Percentiles rank a stretch among this genome's conserved stretches.
phyloP scores from a whole-genome alignment of 2,113 vertebrate species.

The Oryzias javanicus region DNA sequence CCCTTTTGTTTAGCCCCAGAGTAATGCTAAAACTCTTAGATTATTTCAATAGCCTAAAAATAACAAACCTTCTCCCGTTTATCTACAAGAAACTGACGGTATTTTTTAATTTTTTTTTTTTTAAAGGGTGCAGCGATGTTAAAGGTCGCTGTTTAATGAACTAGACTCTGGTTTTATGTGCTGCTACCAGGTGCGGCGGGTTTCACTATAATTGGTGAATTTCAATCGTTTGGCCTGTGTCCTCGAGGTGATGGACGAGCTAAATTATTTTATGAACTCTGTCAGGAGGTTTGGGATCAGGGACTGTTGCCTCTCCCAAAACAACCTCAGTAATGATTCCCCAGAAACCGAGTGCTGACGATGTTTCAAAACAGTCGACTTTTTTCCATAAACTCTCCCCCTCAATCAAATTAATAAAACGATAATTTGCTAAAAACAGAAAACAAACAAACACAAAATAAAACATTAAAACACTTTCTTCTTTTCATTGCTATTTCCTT shows the following conservation, averaged over 20 bases:
- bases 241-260: slow-evolving; percentile 12
- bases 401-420: no score
- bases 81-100: slow-evolving; percentile 27
- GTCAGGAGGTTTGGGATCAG: slow-evolving; percentile 11
- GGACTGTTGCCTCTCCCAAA: slow-evolving; percentile 5
- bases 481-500: no score
- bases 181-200: slow-evolving; percentile 32
- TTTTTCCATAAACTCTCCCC: no score
- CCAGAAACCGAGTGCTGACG: no score
- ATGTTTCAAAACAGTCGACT: no score
- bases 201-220: slow-evolving; percentile 40
- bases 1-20: no score
- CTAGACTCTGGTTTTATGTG: slow-evolving; percentile 45
- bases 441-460: no score
- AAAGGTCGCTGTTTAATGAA: slow-evolving; percentile 64
- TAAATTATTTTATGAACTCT: slow-evolving; percentile 31
- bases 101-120: no score
- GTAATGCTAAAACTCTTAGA: no score
- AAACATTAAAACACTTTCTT: no score
- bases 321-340: no score
- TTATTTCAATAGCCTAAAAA: slow-evolving; percentile 19
- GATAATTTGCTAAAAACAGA: no score
- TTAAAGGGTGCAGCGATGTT: slow-evolving; percentile 18
- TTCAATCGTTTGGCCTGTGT: slow-evolving; percentile 34
- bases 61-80: slow-evolving; percentile 10